These are phyloP conservation scores for Agrypnus murinus DNA, from an alignment of 2,888 invertebrate genomes.

Conservation along the genomic window DNA sequence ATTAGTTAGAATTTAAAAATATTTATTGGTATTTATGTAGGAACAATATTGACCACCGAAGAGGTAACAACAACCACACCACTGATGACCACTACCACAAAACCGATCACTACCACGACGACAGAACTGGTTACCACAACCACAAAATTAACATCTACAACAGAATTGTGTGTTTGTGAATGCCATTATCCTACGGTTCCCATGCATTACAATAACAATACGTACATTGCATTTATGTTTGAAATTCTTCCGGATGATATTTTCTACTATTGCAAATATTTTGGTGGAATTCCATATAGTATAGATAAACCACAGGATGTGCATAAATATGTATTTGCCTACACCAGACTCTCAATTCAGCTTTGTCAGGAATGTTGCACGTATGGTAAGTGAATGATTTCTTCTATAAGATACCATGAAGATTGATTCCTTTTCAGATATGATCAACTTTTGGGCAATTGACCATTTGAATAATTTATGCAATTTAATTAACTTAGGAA, in stretches of 20 bases:
- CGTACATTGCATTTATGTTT: neutral
- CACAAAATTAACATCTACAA: too few relatives aligned
- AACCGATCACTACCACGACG: neutral
- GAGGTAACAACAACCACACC: too few relatives aligned
- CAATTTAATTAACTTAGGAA: too few relatives aligned
- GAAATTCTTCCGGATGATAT: neutral
- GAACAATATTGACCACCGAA: too few relatives aligned
- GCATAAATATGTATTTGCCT: slow-evolving; percentile 1
- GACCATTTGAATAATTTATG: too few relatives aligned
- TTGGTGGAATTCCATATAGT: neutral
- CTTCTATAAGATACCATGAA: too few relatives aligned
- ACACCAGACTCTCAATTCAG: neutral
- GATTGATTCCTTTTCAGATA: too few relatives aligned
- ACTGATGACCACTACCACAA: too few relatives aligned
- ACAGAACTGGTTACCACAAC: too few relatives aligned
- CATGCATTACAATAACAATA: neutral
- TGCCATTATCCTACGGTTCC: neutral
- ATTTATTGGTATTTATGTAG: too few relatives aligned
- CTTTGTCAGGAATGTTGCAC: neutral
- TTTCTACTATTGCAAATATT: neutral
- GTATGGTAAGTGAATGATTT: neutral
- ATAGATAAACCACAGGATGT: neutral
- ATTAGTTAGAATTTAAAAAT: slow-evolving; percentile 5
- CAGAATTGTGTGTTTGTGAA: neutral
- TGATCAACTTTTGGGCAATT: too few relatives aligned